Evolutionary conservation across 1,140 invertebrate genomes (phyloP).

Genomic region (Acromyrmex charruanus): DNA sequence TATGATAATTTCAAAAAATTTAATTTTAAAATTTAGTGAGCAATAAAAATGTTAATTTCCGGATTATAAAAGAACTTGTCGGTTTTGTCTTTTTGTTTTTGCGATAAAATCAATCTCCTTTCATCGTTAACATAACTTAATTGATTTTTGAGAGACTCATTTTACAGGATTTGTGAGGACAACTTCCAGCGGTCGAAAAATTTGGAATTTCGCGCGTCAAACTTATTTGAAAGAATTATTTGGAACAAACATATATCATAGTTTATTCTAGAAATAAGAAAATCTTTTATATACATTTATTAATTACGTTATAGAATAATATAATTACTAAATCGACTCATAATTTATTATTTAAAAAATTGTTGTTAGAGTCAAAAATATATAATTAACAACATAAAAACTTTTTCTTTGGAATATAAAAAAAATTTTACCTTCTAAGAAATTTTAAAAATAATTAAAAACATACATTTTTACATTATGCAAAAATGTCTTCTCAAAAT

Average conservation of each 20-base stretch:
- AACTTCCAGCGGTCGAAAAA: slow-evolving; percentile 1
- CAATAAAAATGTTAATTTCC: not conserved
- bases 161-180: not conserved
- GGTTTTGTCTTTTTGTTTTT: not conserved
- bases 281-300: too few species aligned
- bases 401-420: not conserved
- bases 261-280: too few species aligned
- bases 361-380: not conserved
- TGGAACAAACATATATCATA: too few species aligned
- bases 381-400: slow-evolving; percentile 1
- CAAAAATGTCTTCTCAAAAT: not conserved
- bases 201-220: not conserved
- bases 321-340: too few species aligned
- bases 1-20: not conserved
- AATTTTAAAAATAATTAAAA: not conserved
- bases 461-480: not conserved
- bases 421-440: not conserved
- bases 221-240: slow-evolving; percentile 1
- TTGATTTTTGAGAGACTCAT: slow-evolving; percentile 14
- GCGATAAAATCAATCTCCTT: not conserved
- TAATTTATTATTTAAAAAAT: too few species aligned
- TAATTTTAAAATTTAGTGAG: not conserved
- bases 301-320: too few species aligned
- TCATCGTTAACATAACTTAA: slow-evolving; percentile 23
- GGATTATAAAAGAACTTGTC: not conserved